These are phyloP conservation scores for Nasonia giraulti DNA, from an alignment of 1,140 invertebrate species.

Conservation along the genomic window DNA sequence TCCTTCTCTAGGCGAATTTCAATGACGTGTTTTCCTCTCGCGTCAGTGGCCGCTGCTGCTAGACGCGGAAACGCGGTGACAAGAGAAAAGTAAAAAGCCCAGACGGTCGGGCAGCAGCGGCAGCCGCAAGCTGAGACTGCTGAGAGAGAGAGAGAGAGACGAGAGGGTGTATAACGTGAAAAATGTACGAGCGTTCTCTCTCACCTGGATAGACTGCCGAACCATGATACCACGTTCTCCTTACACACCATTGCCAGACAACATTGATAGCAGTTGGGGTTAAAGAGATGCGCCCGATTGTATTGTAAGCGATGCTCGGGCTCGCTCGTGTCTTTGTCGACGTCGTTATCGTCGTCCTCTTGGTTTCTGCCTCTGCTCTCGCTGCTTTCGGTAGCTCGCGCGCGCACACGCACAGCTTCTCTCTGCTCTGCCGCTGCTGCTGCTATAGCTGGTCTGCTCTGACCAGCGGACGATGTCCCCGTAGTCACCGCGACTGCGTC, in stretches of 20 bases:
- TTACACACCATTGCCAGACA: conserved; percentile 93
- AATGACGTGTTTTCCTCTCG: conserved; percentile 28
- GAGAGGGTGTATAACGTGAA: neutral
- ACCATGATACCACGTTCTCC: conserved; percentile 94
- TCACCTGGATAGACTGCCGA: conserved; percentile 86
- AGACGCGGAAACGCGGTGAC: conserved; percentile 47
- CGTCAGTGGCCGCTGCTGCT: conserved; percentile 5
- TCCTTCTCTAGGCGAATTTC: conserved; percentile 5
- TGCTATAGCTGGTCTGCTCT: neutral
- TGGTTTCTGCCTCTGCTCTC: neutral
- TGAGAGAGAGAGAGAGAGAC: neutral
- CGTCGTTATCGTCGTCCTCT: neutral
- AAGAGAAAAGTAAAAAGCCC: neutral
- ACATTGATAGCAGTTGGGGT: conserved; percentile 77
- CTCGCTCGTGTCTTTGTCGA: neutral
- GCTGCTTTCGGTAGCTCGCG: conserved; percentile 12
- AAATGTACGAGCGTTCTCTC: conserved; percentile 19
- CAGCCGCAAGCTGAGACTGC: neutral
- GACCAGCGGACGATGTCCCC: conserved; percentile 4
- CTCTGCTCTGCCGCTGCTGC: neutral
- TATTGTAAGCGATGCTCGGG: conserved; percentile 38
- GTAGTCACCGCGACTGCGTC: neutral
- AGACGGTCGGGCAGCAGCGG: neutral
- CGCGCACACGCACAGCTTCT: conserved; percentile 21
- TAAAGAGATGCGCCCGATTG: conserved; percentile 40